Conservation (phyloP, 2,888 invertebrate species). For the Syrista parreyssii region DNA sequence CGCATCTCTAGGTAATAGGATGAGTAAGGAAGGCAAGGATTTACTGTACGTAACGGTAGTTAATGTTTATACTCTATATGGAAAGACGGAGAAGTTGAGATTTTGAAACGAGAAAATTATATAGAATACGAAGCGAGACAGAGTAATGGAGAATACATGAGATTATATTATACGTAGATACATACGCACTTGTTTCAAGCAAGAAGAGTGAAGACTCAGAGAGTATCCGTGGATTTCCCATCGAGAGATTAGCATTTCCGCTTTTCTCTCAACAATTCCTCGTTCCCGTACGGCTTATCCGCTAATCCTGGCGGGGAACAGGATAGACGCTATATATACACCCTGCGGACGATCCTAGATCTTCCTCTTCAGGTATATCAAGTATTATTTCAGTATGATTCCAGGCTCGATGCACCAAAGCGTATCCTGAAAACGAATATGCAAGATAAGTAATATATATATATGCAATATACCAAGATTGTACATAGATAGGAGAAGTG, state of each 20-base stretch:
- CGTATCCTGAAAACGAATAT: background rate
- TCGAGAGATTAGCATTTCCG: slow-evolving; percentile 65
- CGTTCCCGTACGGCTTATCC: slow-evolving; percentile 63
- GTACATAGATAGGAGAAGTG: background rate
- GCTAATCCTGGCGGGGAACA: slow-evolving; percentile 58
- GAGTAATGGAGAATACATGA: background rate
- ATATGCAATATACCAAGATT: background rate
- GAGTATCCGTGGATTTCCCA: slow-evolving; percentile 58
- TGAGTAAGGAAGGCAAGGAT: background rate
- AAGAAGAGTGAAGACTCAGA: slow-evolving; percentile 43
- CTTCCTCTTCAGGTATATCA: slow-evolving; percentile 58
- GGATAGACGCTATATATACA: slow-evolving; percentile 30
- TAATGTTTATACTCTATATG: background rate
- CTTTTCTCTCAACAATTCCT: slow-evolving; percentile 63
- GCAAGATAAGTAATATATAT: background rate
- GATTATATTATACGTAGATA: background rate
- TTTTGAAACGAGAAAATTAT: background rate
- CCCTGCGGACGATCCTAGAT: slow-evolving; percentile 37
- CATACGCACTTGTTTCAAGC: slow-evolving; percentile 28
- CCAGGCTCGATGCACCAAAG: slow-evolving; percentile 23
- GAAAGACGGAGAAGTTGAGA: background rate
- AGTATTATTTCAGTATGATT: slow-evolving; percentile 63
- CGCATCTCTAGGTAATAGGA: background rate
- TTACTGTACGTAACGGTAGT: background rate
- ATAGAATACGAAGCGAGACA: background rate